A percentile compares a stretch with the other conserved stretches of the same genome.
Evolutionary conservation across 2,888 invertebrate genomes (phyloP).

Genomic region (Troglohyphantes excavatus): DNA sequence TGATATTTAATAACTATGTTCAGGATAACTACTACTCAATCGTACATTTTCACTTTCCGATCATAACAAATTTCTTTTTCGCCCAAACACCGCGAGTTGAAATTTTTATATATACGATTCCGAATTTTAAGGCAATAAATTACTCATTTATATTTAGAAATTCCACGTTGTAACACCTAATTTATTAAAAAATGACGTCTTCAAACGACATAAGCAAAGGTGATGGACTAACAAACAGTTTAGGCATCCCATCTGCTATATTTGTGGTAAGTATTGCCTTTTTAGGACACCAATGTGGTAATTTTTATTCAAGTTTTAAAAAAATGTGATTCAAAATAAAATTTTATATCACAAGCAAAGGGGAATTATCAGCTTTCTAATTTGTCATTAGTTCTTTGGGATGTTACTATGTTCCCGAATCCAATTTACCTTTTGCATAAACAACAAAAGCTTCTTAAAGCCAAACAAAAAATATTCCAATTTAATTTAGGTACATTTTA

Average conservation of each 20-base stretch:
- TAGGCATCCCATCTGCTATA: constrained; percentile 93
- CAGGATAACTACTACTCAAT: too few species aligned
- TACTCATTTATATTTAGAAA: background rate
- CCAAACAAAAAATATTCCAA: too few species aligned
- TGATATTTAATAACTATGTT: too few species aligned
- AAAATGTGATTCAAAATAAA: too few species aligned
- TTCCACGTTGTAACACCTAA: background rate
- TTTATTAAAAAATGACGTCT: constrained; percentile 39
- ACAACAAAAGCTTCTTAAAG: too few species aligned
- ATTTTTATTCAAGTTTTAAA: too few species aligned
- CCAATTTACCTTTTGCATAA: too few species aligned
- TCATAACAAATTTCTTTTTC: background rate
- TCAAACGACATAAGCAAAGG: background rate
- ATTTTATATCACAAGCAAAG: too few species aligned
- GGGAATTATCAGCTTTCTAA: too few species aligned
- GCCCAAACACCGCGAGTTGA: background rate
- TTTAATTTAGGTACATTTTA: too few species aligned
- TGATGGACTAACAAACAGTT: constrained; percentile 82
- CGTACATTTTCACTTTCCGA: background rate
- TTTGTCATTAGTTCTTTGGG: too few species aligned
- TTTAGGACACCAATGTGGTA: background rate
- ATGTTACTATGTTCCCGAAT: too few species aligned
- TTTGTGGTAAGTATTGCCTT: constrained; percentile 88
- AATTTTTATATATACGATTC: background rate
- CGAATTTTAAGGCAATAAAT: background rate